A percentile compares a stretch with the other conserved stretches of the same genome.
Conservation (phyloP, 2,888 invertebrate species). For the Cosmia pyralina region DNA sequence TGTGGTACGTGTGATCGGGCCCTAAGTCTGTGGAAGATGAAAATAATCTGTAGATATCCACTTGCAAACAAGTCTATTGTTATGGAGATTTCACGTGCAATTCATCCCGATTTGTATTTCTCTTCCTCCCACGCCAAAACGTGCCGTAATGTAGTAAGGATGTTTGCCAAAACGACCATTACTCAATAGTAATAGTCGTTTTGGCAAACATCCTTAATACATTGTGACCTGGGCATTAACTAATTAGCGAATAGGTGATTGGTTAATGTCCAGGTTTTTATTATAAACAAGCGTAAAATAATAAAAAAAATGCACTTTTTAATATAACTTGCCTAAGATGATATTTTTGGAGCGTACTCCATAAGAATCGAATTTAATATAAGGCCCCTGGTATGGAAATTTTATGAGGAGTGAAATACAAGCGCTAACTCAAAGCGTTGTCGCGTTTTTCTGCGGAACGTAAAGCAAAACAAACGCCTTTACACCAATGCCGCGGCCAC, state of each 20-base stretch:
- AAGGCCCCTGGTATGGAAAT: too few species aligned
- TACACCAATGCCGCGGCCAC: too few species aligned
- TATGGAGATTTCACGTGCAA: conserved; percentile 23
- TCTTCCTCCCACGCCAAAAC: conserved; percentile 35
- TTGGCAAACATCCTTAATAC: too few species aligned
- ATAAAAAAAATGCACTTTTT: neutral
- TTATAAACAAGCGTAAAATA: neutral
- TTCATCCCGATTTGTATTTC: conserved; percentile 12
- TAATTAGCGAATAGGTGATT: too few species aligned
- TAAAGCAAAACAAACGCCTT: too few species aligned
- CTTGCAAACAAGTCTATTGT: conserved; percentile 13
- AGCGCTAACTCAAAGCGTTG: too few species aligned
- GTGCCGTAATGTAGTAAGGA: conserved; percentile 32
- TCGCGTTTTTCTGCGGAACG: too few species aligned
- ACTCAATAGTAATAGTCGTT: too few species aligned
- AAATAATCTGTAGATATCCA: conserved; percentile 4
- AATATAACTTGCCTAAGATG: neutral
- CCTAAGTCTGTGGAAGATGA: neutral
- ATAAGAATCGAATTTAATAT: too few species aligned
- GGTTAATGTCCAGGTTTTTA: conserved; percentile 3
- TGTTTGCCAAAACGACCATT: conserved; percentile 48
- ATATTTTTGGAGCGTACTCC: neutral
- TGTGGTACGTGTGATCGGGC: neutral
- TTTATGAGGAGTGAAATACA: too few species aligned
- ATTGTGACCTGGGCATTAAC: too few species aligned